Base-by-base conservation (phyloP, 1,140 invertebrate species). In the Drosophila bocqueti region DNA sequence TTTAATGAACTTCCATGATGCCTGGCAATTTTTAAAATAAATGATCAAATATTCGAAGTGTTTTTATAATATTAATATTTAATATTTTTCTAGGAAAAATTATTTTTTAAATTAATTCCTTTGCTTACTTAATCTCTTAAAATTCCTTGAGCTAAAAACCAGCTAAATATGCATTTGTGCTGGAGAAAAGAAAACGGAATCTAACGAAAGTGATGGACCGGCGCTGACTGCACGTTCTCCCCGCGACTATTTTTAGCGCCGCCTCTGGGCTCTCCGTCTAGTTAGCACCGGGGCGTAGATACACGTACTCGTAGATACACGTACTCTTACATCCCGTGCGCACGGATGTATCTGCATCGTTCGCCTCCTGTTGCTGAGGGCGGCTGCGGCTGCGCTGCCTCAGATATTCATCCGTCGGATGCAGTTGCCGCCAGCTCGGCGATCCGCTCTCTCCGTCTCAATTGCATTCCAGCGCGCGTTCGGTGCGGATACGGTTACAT, bases 401-500 rank as follows among this genome's bases (percentile, higher is more conserved):
- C 24, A 49, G 71, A 76, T 61, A 72, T 49, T 72, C 54, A 49
- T 60, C 67, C 69, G 40, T 73, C 69, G 67, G 69, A 73, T 73
- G 69, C 69, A 73, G 67, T 73, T 43, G 69, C 67, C 45, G 69
- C 52, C 57, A 15, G 67, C 47, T 69, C 63, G 67, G 64, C 52
- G 65, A 76, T 76, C 76, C 66, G 75, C 58, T 34, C 74, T 11
- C 34, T 36, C 34, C 34, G 52, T 67, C 81, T 90, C 85, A 90
- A 90, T 90, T 90, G 85, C 85, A 90, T 90, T 90, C 85, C 85
- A 90, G 77, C 85, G 85, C 85, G 81, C 81, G 85, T 80, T 81
- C 85, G 85, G 85, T 85, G 72, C 72, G 67, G 75, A 64, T 79
- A 79, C 65, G 63, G 65, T 49, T 77, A 77, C 75, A 29, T 62